Evolutionary conservation across 2,113 vertebrate genomes (phyloP).

Genomic region (Crocuta crocuta): DNA sequence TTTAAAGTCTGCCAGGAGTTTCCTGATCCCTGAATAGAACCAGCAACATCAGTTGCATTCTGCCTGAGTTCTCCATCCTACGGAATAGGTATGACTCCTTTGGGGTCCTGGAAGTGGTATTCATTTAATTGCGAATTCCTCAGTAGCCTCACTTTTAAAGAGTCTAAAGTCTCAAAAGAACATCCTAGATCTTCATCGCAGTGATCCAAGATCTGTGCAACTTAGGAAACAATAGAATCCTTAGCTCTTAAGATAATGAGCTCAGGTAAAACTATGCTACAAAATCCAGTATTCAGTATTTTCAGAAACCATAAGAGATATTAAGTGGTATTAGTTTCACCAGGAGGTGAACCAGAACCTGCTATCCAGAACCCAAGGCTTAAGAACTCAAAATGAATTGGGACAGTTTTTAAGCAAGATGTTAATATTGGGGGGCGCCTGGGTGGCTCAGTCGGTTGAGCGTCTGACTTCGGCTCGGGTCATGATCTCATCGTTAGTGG

Average conservation of each 20-base stretch:
- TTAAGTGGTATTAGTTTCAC: neutral
- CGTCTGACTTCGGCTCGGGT: too few species aligned
- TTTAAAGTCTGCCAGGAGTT: neutral
- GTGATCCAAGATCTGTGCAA: neutral
- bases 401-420: neutral
- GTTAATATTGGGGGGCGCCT: neutral
- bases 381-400: neutral
- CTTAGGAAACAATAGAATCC: neutral
- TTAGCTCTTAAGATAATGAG: neutral
- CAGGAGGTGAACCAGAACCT: neutral
- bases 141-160: neutral
- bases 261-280: neutral
- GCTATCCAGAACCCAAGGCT: neutral
- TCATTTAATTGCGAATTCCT: constrained; percentile 17
- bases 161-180: neutral
- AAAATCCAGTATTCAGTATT: neutral
- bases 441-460: too few species aligned
- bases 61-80: neutral
- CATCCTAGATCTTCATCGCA: neutral
- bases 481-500: too few species aligned
- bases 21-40: neutral
- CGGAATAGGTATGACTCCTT: neutral
- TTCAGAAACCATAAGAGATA: neutral
- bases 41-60: neutral
- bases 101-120: neutral